Evolutionary conservation across 2,797 vertebrate species (phyloP), one percentile per base, ranked within the genome.

Genomic region (Morelia viridis): DNA sequence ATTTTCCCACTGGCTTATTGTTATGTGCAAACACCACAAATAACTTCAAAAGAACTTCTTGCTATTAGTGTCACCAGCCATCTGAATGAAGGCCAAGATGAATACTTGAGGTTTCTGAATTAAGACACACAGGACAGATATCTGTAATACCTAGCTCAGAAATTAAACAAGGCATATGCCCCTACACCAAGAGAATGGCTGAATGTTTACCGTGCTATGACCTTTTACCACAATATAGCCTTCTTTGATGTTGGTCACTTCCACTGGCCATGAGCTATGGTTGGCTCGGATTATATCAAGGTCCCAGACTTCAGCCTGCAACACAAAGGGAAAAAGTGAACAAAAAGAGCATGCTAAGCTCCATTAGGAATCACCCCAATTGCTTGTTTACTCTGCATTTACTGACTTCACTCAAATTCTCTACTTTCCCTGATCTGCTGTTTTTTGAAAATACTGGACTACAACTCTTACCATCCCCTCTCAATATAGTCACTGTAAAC

Each of bases 271-370:
- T 58, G 96, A 98, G 95, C 92, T 99, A 95, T 98, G 97, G 96
- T 96, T 99, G 0, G 98, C 96, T 94, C 98, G 97, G 90, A 99
- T 97, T 57, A 99, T 98, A 62, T 99, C 99, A 94, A 99, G 97
- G 95, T 99, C 99, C 99, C 99, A 99, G 24, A 99, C 99, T 93
- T 99, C 99, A 91, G 99, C 99, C 99, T 99, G 92, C n/a, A 96
- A 92, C 95, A 91, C 26, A 17, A 71, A 87, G 56, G 26, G 7
- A 24, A 80, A 56, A 1, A 28, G 22, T 50, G 22, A 83, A 17
- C 4, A 64, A 4, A 24, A 41, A 80, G 13, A 5, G 5, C 41
- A 41, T 8, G 4, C 19, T 26, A 5, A 60, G 13, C 19, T 41
- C 60, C 12, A 2, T 26, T 10, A 62, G 71, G 46, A 64, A 46